Evolutionary conservation across 2,113 vertebrate genomes (phyloP), one percentile per base, ranked within the genome.

Genomic region (Uropsilus gracilis): DNA sequence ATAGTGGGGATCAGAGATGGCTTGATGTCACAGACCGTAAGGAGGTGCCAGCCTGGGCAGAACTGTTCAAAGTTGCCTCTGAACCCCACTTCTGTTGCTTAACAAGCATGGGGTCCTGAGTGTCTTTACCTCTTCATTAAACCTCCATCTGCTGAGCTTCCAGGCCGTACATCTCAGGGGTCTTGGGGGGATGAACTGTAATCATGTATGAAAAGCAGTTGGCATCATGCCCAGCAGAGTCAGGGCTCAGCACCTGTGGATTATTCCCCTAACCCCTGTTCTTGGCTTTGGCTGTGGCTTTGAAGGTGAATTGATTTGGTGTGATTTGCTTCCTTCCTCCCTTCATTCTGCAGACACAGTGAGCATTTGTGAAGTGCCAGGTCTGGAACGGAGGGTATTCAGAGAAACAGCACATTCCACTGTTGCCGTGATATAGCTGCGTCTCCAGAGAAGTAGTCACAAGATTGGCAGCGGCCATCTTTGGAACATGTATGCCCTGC

Each of bases 401-500:
- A 42, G 42, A 34, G n/a, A 48, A 71, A 26, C 1, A 17, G 2
- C 10, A 32, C 24, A 7, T 57, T 7, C 8, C 5, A 55, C 39
- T 8, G 72, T 42, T 50, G 11, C 26, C 53, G 34, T 50, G 30
- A n/a, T 3, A 6, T 37, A 64, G 6, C 44, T 17, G 0, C 6
- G n/a, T 48, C 55, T 13, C 13, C 61, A 16, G 9, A 63, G 37
- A 17, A 77, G 10, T 1, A 0, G 44, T 6, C 5, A 28, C 18
- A 22, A 16, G 34, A 44, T 28, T 5, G 18, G 28, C 2, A 44
- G 18, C 17, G 2, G 9, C 9, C 28, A 16, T 12, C 0, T 7
- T 0, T 12, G 20, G 20, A 3, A 14, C 32, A 13, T 48, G 42
- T 30, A 30, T 0, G 22, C 5, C 18, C 5, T 0, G 7, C 3